Percentiles rank a stretch among this genome's conserved stretches.
Conservation (phyloP, 2,797 vertebrate species). For the Erithacus rubecula region DNA sequence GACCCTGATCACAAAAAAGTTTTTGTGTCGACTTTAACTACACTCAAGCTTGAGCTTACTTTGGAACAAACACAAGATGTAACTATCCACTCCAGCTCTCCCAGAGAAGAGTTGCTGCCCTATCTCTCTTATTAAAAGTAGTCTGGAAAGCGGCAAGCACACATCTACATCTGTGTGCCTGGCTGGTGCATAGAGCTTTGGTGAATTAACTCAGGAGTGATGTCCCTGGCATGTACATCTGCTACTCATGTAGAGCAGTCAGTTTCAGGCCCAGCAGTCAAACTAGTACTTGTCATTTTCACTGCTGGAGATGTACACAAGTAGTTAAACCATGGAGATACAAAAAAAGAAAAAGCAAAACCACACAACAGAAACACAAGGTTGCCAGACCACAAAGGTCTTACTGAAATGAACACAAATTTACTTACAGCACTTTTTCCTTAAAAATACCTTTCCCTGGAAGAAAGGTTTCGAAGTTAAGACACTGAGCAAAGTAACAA, state of each 20-base stretch:
- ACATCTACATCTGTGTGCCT: neutral
- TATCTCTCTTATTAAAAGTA: neutral
- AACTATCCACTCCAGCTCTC: neutral
- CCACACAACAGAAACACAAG: neutral
- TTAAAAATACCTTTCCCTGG: neutral
- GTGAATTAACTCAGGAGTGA: fast-evolving
- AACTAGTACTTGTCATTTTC: neutral
- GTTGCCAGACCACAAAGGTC: neutral
- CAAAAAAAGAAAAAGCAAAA: neutral
- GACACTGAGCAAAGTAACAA: neutral
- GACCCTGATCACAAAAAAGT: neutral
- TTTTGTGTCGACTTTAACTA: neutral
- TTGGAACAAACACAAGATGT: neutral
- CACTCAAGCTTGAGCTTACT: neutral
- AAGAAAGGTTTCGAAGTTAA: neutral
- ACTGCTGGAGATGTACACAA: neutral
- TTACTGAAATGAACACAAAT: neutral
- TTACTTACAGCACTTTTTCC: neutral
- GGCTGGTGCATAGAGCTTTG: neutral
- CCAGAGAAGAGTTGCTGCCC: neutral
- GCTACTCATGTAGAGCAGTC: neutral
- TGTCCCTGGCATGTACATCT: neutral
- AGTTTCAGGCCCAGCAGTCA: neutral
- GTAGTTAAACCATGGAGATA: neutral
- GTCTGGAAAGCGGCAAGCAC: neutral